Conservation (phyloP, 2,888 invertebrate species). For the Eupithecia abbreviata region DNA sequence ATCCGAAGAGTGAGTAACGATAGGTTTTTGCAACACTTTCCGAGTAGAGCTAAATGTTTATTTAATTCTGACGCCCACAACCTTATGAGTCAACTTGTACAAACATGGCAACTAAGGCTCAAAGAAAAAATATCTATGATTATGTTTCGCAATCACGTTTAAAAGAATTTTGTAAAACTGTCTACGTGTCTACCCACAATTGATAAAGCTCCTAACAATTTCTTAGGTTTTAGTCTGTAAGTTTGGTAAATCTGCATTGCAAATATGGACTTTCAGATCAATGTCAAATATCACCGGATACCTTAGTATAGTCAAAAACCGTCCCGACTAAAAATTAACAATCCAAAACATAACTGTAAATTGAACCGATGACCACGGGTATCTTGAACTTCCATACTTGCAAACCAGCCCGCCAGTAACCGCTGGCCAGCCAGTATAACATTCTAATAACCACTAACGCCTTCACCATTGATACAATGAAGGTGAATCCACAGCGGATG, state of each 20-base stretch:
- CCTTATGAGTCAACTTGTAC: conserved; percentile 29
- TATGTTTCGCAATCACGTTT: neutral
- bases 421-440: conserved; percentile 28
- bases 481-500: conserved; percentile 87
- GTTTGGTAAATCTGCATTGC: conserved; percentile 3
- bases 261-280: neutral
- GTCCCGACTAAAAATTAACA: neutral
- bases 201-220: conserved; percentile 5
- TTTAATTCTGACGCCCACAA: conserved; percentile 34
- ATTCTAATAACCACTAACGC: conserved; percentile 38
- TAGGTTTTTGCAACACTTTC: conserved; percentile 20
- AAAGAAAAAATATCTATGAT: neutral
- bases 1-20: conserved; percentile 1
- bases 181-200: neutral
- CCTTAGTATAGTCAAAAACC: neutral
- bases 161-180: neutral
- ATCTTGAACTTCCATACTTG: conserved; percentile 1
- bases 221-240: neutral
- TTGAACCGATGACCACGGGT: neutral
- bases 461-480: conserved; percentile 75
- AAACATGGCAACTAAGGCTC: conserved; percentile 1
- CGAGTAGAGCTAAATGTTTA: conserved; percentile 23
- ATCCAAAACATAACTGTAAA: neutral
- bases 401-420: conserved; percentile 3
- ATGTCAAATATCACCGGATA: neutral